These are phyloP conservation scores for Protophormia terraenovae DNA, from an alignment of 2,888 invertebrate species.

Conservation along the genomic window DNA sequence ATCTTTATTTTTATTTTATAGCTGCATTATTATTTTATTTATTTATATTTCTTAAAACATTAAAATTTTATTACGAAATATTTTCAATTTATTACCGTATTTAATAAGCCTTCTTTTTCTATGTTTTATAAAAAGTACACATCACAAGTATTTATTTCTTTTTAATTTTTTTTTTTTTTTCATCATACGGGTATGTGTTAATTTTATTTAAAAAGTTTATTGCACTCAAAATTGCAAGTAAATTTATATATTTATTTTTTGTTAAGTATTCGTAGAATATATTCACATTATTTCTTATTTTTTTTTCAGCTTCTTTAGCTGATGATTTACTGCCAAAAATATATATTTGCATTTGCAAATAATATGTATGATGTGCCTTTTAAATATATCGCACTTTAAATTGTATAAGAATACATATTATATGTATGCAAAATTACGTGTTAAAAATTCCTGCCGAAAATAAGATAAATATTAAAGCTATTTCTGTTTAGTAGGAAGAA, in stretches of 20 bases:
- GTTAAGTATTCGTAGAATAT: conserved; percentile 27
- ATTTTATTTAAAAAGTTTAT: conserved; percentile 44
- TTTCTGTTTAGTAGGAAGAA: conserved; percentile 10
- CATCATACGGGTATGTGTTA: background rate
- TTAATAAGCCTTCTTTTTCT: too few relatives aligned
- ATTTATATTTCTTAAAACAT: too few relatives aligned
- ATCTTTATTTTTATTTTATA: too few relatives aligned
- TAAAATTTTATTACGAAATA: too few relatives aligned
- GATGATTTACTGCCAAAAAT: conserved; percentile 61
- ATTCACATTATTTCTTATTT: background rate
- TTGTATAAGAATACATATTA: background rate
- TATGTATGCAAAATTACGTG: conserved; percentile 43
- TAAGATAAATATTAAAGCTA: background rate
- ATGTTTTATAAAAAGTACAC: too few relatives aligned
- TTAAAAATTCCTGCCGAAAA: conserved; percentile 30
- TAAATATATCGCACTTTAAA: conserved; percentile 29
- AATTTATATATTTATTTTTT: conserved; percentile 2
- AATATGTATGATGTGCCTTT: background rate
- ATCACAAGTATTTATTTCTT: too few relatives aligned
- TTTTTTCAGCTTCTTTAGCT: background rate
- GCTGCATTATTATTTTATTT: too few relatives aligned
- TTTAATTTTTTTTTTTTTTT: background rate
- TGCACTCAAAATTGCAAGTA: conserved; percentile 28
- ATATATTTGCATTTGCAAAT: conserved; percentile 40
- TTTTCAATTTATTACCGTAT: too few relatives aligned